phyloP scores from a whole-genome alignment of 2,113 vertebrate species.

The Sinocyclocheilus grahami region DNA sequence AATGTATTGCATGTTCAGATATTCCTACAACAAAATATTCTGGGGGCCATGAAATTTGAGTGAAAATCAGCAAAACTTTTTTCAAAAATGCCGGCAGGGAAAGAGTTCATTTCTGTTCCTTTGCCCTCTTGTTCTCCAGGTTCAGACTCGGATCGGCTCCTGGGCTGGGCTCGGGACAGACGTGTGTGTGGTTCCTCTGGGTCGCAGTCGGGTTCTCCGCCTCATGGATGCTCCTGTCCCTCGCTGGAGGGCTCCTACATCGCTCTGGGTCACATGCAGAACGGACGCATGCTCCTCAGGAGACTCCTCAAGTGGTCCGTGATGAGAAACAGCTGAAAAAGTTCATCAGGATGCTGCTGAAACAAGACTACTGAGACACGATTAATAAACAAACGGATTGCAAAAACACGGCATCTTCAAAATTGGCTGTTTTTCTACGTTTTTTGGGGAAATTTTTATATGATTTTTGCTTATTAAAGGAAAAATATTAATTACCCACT shows the following conservation, averaged over 20 bases:
- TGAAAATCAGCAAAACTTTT: too few species aligned
- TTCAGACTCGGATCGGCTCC: slow-evolving; percentile 76
- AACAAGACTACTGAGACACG: slow-evolving; percentile 65
- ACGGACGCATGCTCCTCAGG: slow-evolving; percentile 71
- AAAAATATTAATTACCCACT: too few species aligned
- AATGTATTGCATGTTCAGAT: too few species aligned
- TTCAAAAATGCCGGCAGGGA: too few species aligned
- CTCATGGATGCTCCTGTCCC: too few species aligned
- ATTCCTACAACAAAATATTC: too few species aligned
- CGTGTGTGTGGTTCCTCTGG: slow-evolving; percentile 69
- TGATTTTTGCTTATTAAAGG: too few species aligned
- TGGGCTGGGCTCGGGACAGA: slow-evolving; percentile 68
- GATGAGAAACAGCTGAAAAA: slow-evolving; percentile 77
- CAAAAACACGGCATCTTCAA: background rate
- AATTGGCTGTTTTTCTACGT: background rate
- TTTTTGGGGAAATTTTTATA: background rate
- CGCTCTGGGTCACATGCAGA: slow-evolving; percentile 68
- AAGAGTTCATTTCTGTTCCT: too few species aligned
- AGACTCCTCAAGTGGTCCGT: slow-evolving; percentile 73
- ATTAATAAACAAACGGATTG: background rate
- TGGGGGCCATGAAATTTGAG: too few species aligned
- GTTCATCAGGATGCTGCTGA: slow-evolving; percentile 74
- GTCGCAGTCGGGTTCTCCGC: slow-evolving; percentile 61
- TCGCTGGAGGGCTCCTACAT: slow-evolving; percentile 61
- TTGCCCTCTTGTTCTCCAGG: slow-evolving; percentile 52